These are phyloP conservation scores for Patiria miniata DNA, from an alignment of 35 echinoderm and acorn worm genomes.

Conservation along the genomic window DNA sequence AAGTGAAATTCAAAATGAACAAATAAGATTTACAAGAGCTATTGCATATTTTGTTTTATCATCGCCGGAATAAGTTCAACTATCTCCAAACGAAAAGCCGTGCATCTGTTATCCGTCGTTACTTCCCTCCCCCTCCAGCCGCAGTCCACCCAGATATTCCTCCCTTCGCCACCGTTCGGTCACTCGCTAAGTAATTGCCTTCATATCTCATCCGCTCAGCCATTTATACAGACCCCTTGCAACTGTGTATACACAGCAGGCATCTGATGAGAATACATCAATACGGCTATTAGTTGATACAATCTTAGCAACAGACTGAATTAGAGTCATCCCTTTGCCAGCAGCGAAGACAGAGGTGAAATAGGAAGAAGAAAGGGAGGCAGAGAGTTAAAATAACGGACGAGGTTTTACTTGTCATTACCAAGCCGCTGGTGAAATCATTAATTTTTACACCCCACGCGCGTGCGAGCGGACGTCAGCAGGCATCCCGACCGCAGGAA, in stretches of 20 bases:
- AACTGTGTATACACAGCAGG: background rate
- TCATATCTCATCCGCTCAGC: too few species aligned
- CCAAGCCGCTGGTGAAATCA: background rate
- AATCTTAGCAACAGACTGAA: background rate
- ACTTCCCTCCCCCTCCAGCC: background rate
- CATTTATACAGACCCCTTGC: too few species aligned
- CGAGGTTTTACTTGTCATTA: too few species aligned
- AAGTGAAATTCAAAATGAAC: too few species aligned
- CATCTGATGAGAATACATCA: background rate
- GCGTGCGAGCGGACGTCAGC: background rate
- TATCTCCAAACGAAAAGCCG: background rate
- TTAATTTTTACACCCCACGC: background rate
- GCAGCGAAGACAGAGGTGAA: too few species aligned
- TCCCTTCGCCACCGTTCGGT: background rate
- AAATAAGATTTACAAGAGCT: too few species aligned
- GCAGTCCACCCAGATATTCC: background rate
- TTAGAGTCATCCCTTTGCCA: background rate
- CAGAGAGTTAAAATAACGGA: too few species aligned
- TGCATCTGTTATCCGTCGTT: slow-evolving; percentile 14
- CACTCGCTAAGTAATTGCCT: slow-evolving; percentile 18
- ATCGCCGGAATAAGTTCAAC: too few species aligned
- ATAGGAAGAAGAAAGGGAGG: too few species aligned
- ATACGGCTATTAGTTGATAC: slow-evolving; percentile 18
- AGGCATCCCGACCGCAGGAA: background rate
- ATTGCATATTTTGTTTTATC: too few species aligned